A percentile compares a stretch with the other conserved stretches of the same genome.
Evolutionary conservation across 2,113 vertebrate species (phyloP).

Genomic region (Chaetops frenatus): DNA sequence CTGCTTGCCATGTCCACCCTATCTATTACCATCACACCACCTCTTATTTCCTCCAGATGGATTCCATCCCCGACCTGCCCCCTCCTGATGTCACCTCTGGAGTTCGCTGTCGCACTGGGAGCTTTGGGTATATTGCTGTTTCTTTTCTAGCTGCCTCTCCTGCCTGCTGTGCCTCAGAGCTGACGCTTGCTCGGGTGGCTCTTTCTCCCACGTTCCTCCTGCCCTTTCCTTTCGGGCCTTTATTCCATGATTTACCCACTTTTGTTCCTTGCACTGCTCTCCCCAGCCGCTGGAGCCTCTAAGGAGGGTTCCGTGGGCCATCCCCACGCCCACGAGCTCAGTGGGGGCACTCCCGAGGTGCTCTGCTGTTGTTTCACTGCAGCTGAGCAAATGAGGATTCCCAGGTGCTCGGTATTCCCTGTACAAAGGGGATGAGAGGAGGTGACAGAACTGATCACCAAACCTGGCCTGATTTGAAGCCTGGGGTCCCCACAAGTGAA

Average conservation of each 20-base stretch:
- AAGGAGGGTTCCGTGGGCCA: fast-evolving
- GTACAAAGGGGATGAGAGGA: not conserved
- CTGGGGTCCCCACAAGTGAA: not conserved
- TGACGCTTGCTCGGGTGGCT: not conserved
- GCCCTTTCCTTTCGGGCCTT: not conserved
- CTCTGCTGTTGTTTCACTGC: not conserved
- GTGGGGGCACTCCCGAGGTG: not conserved
- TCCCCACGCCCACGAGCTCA: fast-evolving
- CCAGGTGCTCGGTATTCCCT: fast-evolving
- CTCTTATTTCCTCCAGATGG: conserved; percentile 90
- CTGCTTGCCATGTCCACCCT: conserved; percentile 73
- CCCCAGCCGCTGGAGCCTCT: not conserved
- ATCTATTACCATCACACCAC: conserved; percentile 79
- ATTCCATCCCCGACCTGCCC: conserved; percentile 84
- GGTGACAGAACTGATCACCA: not conserved
- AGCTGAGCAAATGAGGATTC: not conserved
- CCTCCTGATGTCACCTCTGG: conserved; percentile 81
- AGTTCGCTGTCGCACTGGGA: conserved; percentile 72
- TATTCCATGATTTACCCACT: not conserved
- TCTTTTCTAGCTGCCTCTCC: conserved; percentile 40
- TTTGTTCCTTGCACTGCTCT: not conserved
- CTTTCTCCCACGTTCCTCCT: not conserved
- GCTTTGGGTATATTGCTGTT: conserved; percentile 83
- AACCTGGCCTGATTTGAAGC: not conserved
- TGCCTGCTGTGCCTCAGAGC: conserved; percentile 16